Evolutionary conservation across 2,113 vertebrate species (phyloP), one percentile per base, ranked within the genome.

Genomic region (Ivindomyrus marchei): DNA sequence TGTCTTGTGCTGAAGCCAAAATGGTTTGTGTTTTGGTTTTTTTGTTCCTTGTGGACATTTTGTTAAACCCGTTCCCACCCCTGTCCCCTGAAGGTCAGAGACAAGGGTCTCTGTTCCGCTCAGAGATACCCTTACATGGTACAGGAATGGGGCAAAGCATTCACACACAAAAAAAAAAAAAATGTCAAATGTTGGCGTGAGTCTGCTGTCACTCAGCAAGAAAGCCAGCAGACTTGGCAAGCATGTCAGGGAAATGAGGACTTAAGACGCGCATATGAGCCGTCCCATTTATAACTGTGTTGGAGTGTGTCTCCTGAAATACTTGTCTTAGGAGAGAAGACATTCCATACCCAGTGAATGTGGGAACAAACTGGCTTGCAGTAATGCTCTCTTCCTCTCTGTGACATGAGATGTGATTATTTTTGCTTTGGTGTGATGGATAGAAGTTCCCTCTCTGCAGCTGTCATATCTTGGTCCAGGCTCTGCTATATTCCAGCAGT

Each of bases 361-460:
- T 80, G 74, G 36, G 74, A 80, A 80, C 74, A 70, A 70, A 70
- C 62, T 70, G 62, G 62, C 62, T 70, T 70, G 62, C 62, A 80
- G 74, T 39, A 80, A 19, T 42, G 36, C 31, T 77, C 74, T 17
- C 45, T 85, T 87, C 24, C 46, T 31, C 27, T 53, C 13, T 53
- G 47, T 36, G 85, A n/a, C 49, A 87, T 80, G 74, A 80, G 36
- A 87, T 53, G 27, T 17, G 56, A 36, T 6, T 85, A 47, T 85
- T 45, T 85, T 45, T 85, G 83, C 24, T 45, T 85, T 45, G 39
- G 83, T 46, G 31, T 87, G 85, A 53, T 36, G 47, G 85, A 53
- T 15, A 42, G 88, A 24, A n/a, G 66, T 19, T 77, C 19, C 66
- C 13, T 45, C 56, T 4, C 47, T 42, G 66, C 45, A 70, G 45